Percentiles rank a stretch among this genome's conserved stretches.
phyloP scores from a whole-genome alignment of 2,888 invertebrate species.

The Meteorus colon region DNA sequence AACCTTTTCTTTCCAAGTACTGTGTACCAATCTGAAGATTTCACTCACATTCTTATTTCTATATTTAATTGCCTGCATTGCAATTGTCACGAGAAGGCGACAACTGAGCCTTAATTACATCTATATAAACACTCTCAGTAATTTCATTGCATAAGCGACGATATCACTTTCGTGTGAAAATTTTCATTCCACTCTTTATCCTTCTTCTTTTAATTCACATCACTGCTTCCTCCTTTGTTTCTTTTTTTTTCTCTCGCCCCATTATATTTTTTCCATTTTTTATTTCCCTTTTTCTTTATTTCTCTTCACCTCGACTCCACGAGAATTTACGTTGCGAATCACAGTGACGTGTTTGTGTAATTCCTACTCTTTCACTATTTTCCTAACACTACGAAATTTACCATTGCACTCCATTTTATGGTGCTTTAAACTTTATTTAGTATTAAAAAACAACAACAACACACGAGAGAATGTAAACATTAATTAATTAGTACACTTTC shows the following conservation, averaged over 20 bases:
- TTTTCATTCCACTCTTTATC: not conserved
- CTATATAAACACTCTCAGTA: not conserved
- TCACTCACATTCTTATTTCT: too few relatives aligned
- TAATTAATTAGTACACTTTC: slow-evolving; percentile 14
- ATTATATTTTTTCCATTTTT: not conserved
- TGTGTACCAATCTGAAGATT: too few relatives aligned
- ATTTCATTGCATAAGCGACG: not conserved
- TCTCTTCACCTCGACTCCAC: not conserved
- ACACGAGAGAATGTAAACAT: slow-evolving; percentile 3
- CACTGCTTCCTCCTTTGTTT: not conserved
- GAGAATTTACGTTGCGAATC: slow-evolving; percentile 23
- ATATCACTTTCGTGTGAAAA: not conserved
- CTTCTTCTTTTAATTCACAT: not conserved
- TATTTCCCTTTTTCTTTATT: not conserved
- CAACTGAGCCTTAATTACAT: too few relatives aligned
- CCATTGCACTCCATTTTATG: not conserved
- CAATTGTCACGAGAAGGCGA: too few relatives aligned
- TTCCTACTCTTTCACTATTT: not conserved
- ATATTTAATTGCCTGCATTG: too few relatives aligned
- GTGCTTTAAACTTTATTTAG: slow-evolving; percentile 10
- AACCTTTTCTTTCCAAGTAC: too few relatives aligned
- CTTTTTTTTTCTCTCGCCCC: not conserved
- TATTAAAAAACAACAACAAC: not conserved
- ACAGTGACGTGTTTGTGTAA: not conserved
- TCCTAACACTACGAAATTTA: not conserved